These are phyloP conservation scores for Sus scrofa DNA, from an alignment of 2,113 vertebrate genomes.

Conservation along the genomic window DNA sequence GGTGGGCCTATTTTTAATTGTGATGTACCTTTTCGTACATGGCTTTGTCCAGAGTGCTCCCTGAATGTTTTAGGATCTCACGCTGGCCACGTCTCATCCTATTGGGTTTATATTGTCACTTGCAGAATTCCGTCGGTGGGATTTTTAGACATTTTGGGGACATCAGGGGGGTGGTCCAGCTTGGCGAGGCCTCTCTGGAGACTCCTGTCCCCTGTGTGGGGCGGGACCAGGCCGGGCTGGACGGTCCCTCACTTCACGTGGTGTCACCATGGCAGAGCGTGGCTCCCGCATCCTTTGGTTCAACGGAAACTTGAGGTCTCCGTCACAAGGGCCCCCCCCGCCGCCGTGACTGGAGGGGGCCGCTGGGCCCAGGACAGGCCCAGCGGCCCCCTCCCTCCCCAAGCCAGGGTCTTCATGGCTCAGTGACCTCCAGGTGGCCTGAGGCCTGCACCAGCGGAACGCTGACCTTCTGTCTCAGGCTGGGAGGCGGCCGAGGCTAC, in stretches of 20 bases:
- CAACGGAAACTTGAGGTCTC: slow-evolving; percentile 21
- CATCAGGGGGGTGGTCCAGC: slow-evolving; percentile 36
- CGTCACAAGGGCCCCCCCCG: background rate
- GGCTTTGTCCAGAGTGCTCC: slow-evolving; percentile 76
- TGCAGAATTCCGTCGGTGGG: slow-evolving; percentile 56
- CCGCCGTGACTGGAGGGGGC: background rate
- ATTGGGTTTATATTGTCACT: slow-evolving; percentile 50
- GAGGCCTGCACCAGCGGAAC: slow-evolving; percentile 65
- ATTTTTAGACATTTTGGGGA: background rate
- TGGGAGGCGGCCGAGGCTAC: slow-evolving; percentile 59
- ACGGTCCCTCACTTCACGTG: slow-evolving; percentile 22
- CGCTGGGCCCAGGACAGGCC: background rate
- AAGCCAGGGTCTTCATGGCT: background rate
- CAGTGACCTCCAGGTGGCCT: slow-evolving; percentile 42
- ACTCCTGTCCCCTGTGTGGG: background rate
- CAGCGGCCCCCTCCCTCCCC: background rate
- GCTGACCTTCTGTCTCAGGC: slow-evolving; percentile 60
- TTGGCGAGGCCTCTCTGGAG: slow-evolving; percentile 63
- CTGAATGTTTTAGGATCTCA: slow-evolving; percentile 71
- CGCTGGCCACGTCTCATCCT: slow-evolving; percentile 73
- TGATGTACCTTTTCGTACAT: slow-evolving; percentile 87
- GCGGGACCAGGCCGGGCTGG: background rate
- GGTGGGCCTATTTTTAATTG: slow-evolving; percentile 75
- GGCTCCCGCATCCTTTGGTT: slow-evolving; percentile 65
- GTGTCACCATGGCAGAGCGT: background rate